Base-by-base conservation (phyloP, 2,113 vertebrate species). In the Octodon degus region DNA sequence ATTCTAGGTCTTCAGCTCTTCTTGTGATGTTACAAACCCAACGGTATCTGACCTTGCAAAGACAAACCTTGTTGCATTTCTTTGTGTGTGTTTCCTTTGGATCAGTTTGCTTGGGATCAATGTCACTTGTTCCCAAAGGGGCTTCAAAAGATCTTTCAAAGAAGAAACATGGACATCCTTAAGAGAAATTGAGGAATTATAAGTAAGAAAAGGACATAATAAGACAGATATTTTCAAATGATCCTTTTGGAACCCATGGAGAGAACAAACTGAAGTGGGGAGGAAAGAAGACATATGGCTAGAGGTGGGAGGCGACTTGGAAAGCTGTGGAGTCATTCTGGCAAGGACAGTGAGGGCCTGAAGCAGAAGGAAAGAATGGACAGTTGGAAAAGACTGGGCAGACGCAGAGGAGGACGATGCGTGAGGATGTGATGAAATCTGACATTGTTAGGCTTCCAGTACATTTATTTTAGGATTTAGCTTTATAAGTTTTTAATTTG, bases 401-500 rank as follows among this genome's bases (percentile, higher is more conserved):
- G 68, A 40, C 7, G 32, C 34, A 63, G 55, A 58, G 30, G 7
- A n/a, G 13, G 17, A 80, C 30, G n/a, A 74, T 27, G n/a, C 22
- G 55, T 76, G 87, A 43, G 68, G 27, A 20, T 25, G 20, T 67
- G n/a, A 16, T 55, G 40, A 86, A 68, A 60, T 58, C 88, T 14
- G 22, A 86, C 55, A 47, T 68, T 72, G 43, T 24, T 32, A 91
- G 37, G 14, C 47, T 88, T 43, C 84, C 77, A 47, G 17, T 22
- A 74, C n/a, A 53, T 11, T 93, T 93, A 87, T 25, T 87, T 93
- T 6, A 43, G 81, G 60, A 90, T 68, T 81, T 68, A 87, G 81
- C 77, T 68, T 87, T 58, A 37, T n/a, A 76, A 32, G 55, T 43
- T 43, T 68, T 24, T 63, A 86, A 79, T 27, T 76, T 84, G 47